phyloP scores from a whole-genome alignment of 2,888 invertebrate genomes.

The Nomada hirtipes region DNA sequence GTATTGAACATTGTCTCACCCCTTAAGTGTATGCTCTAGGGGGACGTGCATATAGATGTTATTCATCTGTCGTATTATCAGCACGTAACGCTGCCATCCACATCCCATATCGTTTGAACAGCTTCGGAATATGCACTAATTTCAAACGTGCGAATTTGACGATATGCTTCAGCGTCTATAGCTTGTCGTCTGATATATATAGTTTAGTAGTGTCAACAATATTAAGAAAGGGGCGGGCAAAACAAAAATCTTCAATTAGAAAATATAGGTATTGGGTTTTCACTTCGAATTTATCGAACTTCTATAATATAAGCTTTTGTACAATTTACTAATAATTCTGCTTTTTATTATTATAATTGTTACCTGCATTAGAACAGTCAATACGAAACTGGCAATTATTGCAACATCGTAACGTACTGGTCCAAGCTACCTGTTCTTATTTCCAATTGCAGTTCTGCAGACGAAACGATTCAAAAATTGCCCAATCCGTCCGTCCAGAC shows the following conservation, averaged over 20 bases:
- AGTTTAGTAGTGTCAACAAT: not conserved
- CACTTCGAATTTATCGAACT: too few species aligned
- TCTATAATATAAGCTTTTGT: too few species aligned
- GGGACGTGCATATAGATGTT: constrained; percentile 29
- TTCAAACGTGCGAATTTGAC: not conserved
- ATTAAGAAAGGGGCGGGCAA: not conserved
- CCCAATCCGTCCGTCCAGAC: too few species aligned
- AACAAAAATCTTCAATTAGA: not conserved
- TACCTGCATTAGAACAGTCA: too few species aligned
- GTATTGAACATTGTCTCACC: constrained; percentile 14
- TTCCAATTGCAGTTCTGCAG: too few species aligned
- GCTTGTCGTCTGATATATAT: not conserved
- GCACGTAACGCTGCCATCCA: constrained; percentile 52
- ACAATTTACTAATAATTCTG: too few species aligned
- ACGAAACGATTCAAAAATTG: too few species aligned
- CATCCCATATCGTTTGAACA: constrained; percentile 20
- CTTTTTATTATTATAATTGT: too few species aligned
- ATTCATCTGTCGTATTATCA: constrained; percentile 57
- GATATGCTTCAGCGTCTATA: not conserved
- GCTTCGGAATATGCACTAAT: constrained; percentile 14
- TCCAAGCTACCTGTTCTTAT: too few species aligned
- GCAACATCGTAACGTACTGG: too few species aligned
- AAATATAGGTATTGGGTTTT: too few species aligned
- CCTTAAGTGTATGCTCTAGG: constrained; percentile 18
- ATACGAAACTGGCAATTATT: too few species aligned